Evolutionary conservation across 1,140 invertebrate species (phyloP), one percentile per base, ranked within the genome.

Genomic region (Cyrtorhinus lividipennis): DNA sequence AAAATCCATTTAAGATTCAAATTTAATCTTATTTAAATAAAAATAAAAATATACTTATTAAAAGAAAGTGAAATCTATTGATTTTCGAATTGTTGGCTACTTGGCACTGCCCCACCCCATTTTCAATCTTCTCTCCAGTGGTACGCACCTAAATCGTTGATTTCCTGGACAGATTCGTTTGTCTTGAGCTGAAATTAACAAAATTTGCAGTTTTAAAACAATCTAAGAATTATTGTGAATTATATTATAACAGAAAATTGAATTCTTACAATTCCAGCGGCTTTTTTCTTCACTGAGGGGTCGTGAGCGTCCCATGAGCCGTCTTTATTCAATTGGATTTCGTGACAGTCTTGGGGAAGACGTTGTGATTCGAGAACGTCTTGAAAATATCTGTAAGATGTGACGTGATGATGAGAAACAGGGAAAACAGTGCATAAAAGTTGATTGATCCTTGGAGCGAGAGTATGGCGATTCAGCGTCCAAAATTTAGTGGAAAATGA

Each of bases 291-390:
- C 8, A 20, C 10, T 5, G 48, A 15, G 5, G 48, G 48, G 48
- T 53, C 20, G 48, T 53, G 48, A 20, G 48, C 20, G 48, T 20
- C 20, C 91, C 91, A 95, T n/a, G 80, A 86, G 27, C 92, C 91
- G 76, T 95, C 90, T 72, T 90, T 87, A 67, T 88, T 80, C 58
- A 95, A 79, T 68, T 92, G 88, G 67, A 94, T 90, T 73, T 95
- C 91, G 68, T 83, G 85, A 62, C 81, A 82, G 62, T 88, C 88
- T 45, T 80, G 48, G 22, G 62, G 24, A 3, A 67, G 48, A n/a
- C 24, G 30, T 1, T 26, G 15, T 23, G 64, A 63, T 12, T 24
- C 46, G 44, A 90, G 72, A 62, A 92, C 86, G 72, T 92, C 85
- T 78, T 89, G 84, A 71, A 92, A 90, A 72, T 90, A 91, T 56